Evolutionary conservation across 1,140 invertebrate species (phyloP), one percentile per base, ranked within the genome.

Genomic region (Tribolium madens): DNA sequence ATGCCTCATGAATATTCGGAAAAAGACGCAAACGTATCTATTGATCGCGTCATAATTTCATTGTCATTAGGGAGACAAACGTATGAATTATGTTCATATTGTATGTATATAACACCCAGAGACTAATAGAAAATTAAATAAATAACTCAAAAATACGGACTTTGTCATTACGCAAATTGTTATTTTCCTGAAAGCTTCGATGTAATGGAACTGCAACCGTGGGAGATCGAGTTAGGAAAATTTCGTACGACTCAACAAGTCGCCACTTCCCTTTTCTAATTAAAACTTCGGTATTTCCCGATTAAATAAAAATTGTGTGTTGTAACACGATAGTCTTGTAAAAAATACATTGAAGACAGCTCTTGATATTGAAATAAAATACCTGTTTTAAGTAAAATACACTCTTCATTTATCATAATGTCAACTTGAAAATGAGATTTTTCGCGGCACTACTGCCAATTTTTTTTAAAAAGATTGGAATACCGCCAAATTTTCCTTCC

Each of bases 401-500:
- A 60, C 18, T 10, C 10, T 9, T 2, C 36, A 64, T 64, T 64
- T 64, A 64, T 64, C 57, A 64, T 64, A 18, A 64, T 64, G 57
- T 64, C 57, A 64, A 17, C 21, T 64, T 33, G 57, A 33, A 64
- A 64, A 64, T 64, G 57, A 12, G 57, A 64, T 64, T 64, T 64
- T 64, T 64, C 70, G 9, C 70, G 14, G n/a, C n/a, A n/a, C n/a
- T n/a, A 46, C 14, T 31, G 70, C 70, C 70, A 72, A 72, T 33
- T 64, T 60, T 71, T 71, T 52, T 50, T 33, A 50, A 50, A 7
- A 72, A 33, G n/a, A 72, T 72, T 72, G 69, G 70, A 72, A 21
- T 2, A 12, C 3, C 6, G 70, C 70, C 70, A 72, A 71, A 12
- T 33, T 71, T 71, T 18, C 46, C 46, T 50, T 72, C 46, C 70